Base-by-base conservation (phyloP, 1,140 invertebrate genomes). In the Thaumetopoea pityocampa region DNA sequence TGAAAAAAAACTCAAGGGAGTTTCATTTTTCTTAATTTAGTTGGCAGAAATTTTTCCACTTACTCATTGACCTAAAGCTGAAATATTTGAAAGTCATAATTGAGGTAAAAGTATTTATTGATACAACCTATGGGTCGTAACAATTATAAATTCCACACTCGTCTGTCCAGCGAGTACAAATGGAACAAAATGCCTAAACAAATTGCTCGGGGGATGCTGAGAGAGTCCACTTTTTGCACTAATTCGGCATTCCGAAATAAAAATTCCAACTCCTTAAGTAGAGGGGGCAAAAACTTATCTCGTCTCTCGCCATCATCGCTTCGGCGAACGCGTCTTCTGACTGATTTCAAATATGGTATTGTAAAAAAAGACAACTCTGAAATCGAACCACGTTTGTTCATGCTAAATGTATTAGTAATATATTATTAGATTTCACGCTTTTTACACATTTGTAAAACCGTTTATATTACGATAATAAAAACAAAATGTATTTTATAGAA, bases 201-300 rank as follows among this genome's bases (percentile, higher is more conserved):
- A 83, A 80, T 83, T 79, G 74, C 73, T n/a, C n/a, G n/a, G 32
- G 43, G 44, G 42, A 57, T 56, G 54, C 51, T 76, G 70, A 61
- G 73, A 73, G 61, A 57, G 58, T 52, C 62, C 44, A 58, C 63
- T 83, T 83, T 83, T 83, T 83, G 78, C 71, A 77, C 76, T 77
- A 80, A 83, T 80, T 83, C 76, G 76, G 79, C 79, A 83, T 83
- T 64, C 79, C 79, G 72, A 80, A 83, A 83, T 83, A 83, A 83
- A 83, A 71, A 80, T 80, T 68, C 79, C 76, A 43, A 57, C 65
- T 72, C 71, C 73, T 69, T 78, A 66, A 64, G 56, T 44, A 65
- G 62, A 35, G 18, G 18, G 24, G 14, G 58, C 63, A 81, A 81
- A 81, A 81, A 81, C 52, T n/a, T 41, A 30, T 41, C 19, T 35